Base-by-base conservation (phyloP, 2,113 vertebrate genomes). In the Rhynchomys soricoides region DNA sequence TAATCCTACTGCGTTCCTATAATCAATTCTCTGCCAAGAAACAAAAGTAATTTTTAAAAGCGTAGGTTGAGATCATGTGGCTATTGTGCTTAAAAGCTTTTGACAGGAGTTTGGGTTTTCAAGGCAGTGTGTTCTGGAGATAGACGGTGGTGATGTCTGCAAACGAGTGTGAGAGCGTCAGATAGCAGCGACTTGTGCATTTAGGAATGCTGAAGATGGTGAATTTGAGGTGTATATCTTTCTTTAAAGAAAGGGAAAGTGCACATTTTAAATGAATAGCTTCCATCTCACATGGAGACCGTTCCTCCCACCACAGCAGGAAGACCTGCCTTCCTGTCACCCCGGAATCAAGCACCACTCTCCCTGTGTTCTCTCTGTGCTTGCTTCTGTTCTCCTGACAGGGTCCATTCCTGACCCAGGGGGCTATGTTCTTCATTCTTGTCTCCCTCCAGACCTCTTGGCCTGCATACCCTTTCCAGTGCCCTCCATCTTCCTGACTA, bases 51-150 rank as follows among this genome's bases (percentile, higher is more conserved):
- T 59, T 94, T 97, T 96, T 81, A 75, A 96, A 96, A 91, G 79
- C 24, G 0, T 52, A 95, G 90, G 71, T 66, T 37, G 68, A 93
- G 64, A 34, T 90, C 85, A 82, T 78, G 52, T 52, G 82, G 68
- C 68, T 93, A 79, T 88, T 91, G 90, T 94, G 48, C 75, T 83
- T 93, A 94, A 96, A 96, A 94, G 66, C 95, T 79, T 95, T 74
- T 86, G 52, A 52, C 74, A 40, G 74, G 55, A 86, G 6, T 71
- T 91, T 89, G 37, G 34, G 45, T 93, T 95, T 75, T 3, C 12
- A 64, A 75, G 50, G 37, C 57, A 5, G 29, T 62, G 29, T 62
- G 66, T 86, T 94, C 52, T 82, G 13, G 79, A 91, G 64, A 26
- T 64, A 52, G 73, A 17, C 34, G 34, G 48, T 57, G 17, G n/a